Evolutionary conservation across 2,797 vertebrate genomes (phyloP), one percentile per base, ranked within the genome.

Genomic region (Selene dorsalis): DNA sequence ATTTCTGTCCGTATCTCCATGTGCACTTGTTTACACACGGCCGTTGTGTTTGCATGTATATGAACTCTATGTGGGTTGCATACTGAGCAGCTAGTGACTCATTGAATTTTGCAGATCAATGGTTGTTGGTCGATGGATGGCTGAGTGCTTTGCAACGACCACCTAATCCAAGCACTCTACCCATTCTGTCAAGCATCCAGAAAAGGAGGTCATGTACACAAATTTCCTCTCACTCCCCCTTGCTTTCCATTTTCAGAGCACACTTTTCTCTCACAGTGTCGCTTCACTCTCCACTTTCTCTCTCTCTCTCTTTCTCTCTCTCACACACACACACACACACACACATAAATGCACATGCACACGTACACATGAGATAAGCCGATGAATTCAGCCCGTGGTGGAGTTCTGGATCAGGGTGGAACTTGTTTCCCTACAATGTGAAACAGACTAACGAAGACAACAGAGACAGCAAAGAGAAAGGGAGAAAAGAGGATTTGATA

Each of bases 71-170:
- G 89, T 72, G 87, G 79, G 70, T 22, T 86, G 90, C 89, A 91
- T 90, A 83, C 88, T 77, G 89, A 92, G 78, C 73, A 88, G 83
- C 79, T 7, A 59, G 84, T 83, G 90, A 89, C 83, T 92, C 90
- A 92, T 89, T 90, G 88, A 88, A 85, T 79, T 92, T 84, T 57
- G 84, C 85, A 90, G 86, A 93, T 94, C 92, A 88, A 93, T 93
- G 87, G 70, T 85, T 70, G 86, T 57, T 26, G 74, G 88, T 94
- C 91, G 83, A 94, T 93, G 84, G 79, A 90, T 30, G 89, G 84
- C 85, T 88, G 91, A 93, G 88, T 91, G 91, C 88, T 92, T 87
- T 89, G 87, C 90, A 87, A 86, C 66, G 83, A 88, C 89, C 90
- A 86, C 86, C 83, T 82, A 80, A 84, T 81, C 68, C 84, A 86